A percentile compares a stretch with the other conserved stretches of the same genome.
Evolutionary conservation across 2,888 invertebrate species (phyloP).

Genomic region (Drosophila stalkeri): DNA sequence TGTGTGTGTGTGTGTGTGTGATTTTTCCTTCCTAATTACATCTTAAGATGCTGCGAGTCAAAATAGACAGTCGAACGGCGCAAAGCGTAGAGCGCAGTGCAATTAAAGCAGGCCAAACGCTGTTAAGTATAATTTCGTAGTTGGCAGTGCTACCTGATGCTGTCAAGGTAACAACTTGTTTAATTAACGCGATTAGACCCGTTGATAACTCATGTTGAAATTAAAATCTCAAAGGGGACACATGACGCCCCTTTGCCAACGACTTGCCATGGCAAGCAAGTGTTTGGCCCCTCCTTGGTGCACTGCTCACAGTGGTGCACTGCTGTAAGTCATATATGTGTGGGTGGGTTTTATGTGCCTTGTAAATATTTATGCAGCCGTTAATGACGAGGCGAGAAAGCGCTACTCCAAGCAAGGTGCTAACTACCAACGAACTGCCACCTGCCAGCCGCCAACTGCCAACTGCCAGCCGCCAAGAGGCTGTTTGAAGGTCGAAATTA

Average conservation of each 20-base stretch:
- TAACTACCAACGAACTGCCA: constrained; percentile 56
- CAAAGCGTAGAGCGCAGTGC: constrained; percentile 15
- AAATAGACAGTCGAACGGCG: constrained; percentile 51
- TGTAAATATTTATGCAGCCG: constrained; percentile 80
- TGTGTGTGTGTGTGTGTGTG: not conserved
- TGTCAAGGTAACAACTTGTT: constrained; percentile 72
- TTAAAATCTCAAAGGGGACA: constrained; percentile 60
- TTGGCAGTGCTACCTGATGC: constrained; percentile 13
- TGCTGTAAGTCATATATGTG: constrained; percentile 3
- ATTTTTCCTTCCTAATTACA: constrained; percentile 55
- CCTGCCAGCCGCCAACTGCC: constrained; percentile 28
- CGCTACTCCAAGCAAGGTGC: constrained; percentile 52
- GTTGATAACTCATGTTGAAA: constrained; percentile 70
- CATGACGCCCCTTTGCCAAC: constrained; percentile 1
- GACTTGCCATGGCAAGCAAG: constrained; percentile 20
- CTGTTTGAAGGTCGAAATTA: constrained; percentile 59
- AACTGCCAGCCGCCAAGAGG: constrained; percentile 47
- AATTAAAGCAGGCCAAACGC: constrained; percentile 62
- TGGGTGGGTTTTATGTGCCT: constrained; percentile 60
- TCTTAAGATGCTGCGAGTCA: constrained; percentile 39
- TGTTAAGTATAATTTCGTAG: constrained; percentile 8
- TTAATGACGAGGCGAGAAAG: constrained; percentile 68
- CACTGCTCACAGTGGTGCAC: constrained; percentile 14
- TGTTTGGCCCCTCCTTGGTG: constrained; percentile 39
- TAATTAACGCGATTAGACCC: constrained; percentile 79